Evolutionary conservation across 2,797 vertebrate species (phyloP).

Genomic region (Siniperca scherzeri): DNA sequence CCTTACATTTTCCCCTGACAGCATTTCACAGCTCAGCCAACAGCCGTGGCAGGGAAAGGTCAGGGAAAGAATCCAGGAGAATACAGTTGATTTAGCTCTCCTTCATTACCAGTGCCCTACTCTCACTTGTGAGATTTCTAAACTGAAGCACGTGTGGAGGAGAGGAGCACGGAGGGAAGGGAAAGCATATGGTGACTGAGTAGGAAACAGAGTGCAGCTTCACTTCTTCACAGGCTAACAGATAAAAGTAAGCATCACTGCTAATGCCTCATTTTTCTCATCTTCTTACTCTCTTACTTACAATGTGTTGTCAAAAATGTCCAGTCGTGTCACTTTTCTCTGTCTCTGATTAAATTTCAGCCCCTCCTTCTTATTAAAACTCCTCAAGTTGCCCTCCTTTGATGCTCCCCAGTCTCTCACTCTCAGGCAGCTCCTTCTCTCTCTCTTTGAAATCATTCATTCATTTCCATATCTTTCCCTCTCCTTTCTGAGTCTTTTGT

Average conservation of each 20-base stretch:
- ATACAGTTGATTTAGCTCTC: conserved; percentile 21
- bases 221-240: conserved; percentile 26
- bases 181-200: conserved; percentile 11
- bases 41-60: conserved; percentile 62
- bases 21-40: conserved; percentile 47
- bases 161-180: neutral
- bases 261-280: neutral
- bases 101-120: conserved; percentile 30
- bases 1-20: conserved; percentile 40
- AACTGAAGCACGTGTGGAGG: conserved; percentile 4
- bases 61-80: conserved; percentile 22
- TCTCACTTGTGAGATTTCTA: neutral
- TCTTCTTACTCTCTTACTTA: conserved; percentile 1
- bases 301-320: neutral
- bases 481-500: conserved; percentile 24
- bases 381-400: conserved; percentile 18
- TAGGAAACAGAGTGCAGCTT: neutral
- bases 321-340: neutral
- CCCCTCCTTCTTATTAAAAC: conserved; percentile 33
- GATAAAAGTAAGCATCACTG: conserved; percentile 22
- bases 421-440: conserved; percentile 6
- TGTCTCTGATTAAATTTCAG: conserved; percentile 28
- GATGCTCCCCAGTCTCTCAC: conserved; percentile 17
- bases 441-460: conserved; percentile 27
- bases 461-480: conserved; percentile 22